Evolutionary conservation across 2,113 vertebrate genomes (phyloP).

Genomic region (Phalacrocorax carbo): DNA sequence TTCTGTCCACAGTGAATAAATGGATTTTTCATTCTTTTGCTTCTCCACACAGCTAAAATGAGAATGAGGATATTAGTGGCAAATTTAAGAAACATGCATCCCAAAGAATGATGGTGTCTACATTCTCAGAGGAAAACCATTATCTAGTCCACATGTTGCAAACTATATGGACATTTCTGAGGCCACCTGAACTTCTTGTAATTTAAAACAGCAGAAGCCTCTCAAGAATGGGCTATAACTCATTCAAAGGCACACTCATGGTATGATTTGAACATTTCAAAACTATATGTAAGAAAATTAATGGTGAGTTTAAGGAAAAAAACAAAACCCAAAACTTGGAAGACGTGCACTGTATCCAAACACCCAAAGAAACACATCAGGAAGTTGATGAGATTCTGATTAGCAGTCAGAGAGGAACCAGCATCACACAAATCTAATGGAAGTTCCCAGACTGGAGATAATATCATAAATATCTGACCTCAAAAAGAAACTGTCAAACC

Average conservation of each 20-base stretch:
- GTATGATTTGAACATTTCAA: background rate
- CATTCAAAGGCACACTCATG: background rate
- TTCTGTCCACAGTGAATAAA: background rate
- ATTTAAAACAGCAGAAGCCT: background rate
- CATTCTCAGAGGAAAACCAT: constrained; percentile 15
- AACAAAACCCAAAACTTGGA: background rate
- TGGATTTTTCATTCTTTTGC: background rate
- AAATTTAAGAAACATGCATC: background rate
- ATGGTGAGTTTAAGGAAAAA: background rate
- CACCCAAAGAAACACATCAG: background rate
- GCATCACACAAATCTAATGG: background rate
- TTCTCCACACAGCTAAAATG: background rate
- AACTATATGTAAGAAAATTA: background rate
- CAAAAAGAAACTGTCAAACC: background rate
- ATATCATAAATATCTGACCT: background rate
- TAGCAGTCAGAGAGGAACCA: background rate
- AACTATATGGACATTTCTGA: background rate
- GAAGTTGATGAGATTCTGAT: background rate
- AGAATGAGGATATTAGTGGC: background rate
- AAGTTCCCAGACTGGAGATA: background rate
- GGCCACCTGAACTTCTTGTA: background rate
- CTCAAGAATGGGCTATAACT: background rate
- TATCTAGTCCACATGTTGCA: background rate
- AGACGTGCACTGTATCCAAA: background rate
- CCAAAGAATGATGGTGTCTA: background rate